A percentile compares a stretch with the other conserved stretches of the same genome.
phyloP scores from a whole-genome alignment of 2,113 vertebrate genomes.

The Pluvianellus socialis region DNA sequence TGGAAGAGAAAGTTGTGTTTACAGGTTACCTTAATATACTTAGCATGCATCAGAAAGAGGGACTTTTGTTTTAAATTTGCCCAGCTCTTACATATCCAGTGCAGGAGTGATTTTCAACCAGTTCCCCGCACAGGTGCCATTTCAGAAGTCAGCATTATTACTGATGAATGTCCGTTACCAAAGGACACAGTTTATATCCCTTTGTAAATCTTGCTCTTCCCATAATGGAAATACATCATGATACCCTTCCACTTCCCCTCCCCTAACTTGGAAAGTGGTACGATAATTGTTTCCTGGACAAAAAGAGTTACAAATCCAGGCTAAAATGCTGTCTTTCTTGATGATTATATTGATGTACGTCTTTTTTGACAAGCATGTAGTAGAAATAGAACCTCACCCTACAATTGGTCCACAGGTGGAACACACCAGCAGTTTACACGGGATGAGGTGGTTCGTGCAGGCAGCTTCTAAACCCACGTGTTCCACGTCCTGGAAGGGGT shows the following conservation, averaged over 20 bases:
- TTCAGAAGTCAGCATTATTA: neutral
- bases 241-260: neutral
- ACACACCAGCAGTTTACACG: fast-evolving
- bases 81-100: neutral
- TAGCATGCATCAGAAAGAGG: neutral
- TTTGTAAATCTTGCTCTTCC: neutral
- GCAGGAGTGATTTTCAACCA: neutral
- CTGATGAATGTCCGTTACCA: neutral
- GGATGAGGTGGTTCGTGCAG: neutral
- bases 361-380: neutral
- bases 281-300: neutral
- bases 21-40: neutral
- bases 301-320: neutral
- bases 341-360: neutral
- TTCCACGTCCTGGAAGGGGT: neutral
- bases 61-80: neutral
- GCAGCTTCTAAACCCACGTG: fast-evolving
- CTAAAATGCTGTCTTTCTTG: neutral
- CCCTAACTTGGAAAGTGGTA: neutral
- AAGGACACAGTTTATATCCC: neutral
- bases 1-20: fast-evolving
- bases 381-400: neutral
- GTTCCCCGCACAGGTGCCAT: fast-evolving
- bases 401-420: neutral
- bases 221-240: neutral